Evolutionary conservation across 2,888 invertebrate genomes (phyloP), one percentile per base, ranked within the genome.

Genomic region (Drosophila falleni): DNA sequence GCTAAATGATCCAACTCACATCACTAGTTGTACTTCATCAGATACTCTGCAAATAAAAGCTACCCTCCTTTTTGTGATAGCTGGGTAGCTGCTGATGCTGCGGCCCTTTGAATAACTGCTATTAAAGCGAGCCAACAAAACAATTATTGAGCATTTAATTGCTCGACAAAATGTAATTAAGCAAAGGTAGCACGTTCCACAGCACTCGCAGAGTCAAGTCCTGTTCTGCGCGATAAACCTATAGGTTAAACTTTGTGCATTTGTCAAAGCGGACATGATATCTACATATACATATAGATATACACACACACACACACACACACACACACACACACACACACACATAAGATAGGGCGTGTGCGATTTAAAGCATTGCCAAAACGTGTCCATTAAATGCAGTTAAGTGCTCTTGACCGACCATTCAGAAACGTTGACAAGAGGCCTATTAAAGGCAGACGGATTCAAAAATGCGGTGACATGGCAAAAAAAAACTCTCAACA

Each of bases 81-180:
- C 23, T n/a, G 39, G 23, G 50, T 51, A 42, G 35, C 31, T 33
- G 35, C 56, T 42, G 63, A 26, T 35, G 53, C 47, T 72, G 68
- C 50, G 78, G 77, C 69, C 74, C 75, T 85, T 86, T 81, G 86
- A 87, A 83, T 87, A 86, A 83, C 88, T 81, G 88, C 80, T 77
- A 79, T 87, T 86, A 82, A 85, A 79, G 82, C 81, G 82, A 71
- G 70, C 83, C 81, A 83, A 87, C 84, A 85, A 86, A 87, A 86
- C 88, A 87, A 86, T 86, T 88, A 87, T 87, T 87, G 86, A 83
- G 88, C 83, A 77, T 86, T 85, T 86, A 87, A 86, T 87, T 85
- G 83, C 88, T 80, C 77, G 79, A 80, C 83, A 80, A 79, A 87
- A 86, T 86, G 86, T 81, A 87, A 87, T 87, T 87, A 87, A 87